Base-by-base conservation (phyloP, 2,113 vertebrate species). In the Actenoides lindsayi region DNA sequence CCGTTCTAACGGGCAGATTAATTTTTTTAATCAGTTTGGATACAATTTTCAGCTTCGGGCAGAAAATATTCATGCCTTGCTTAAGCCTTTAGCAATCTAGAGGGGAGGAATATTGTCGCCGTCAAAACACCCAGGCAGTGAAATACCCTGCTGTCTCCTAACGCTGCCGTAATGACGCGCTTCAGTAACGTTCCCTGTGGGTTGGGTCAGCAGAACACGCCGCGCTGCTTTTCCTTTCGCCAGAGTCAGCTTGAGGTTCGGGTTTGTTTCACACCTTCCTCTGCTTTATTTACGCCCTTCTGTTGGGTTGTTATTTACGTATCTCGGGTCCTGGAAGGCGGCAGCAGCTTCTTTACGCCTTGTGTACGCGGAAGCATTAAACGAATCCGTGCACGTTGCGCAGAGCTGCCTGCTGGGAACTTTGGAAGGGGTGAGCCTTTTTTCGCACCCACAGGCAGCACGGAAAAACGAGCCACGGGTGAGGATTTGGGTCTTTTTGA, bases 311-410 rank as follows among this genome's bases (percentile, higher is more conserved):
- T 63, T 76, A 30, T 60, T 90, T 57, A 64, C 12, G 0, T 31
- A 8, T n/a, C 44, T 18, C 0, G 1, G 65, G 37, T 86, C 77
- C 25, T 41, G 2, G 8, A 46, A 46, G 9, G 10, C 19, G 18
- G 3, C n/a, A 19, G 60, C 80, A 15, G 33, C 67, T 41, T 57
- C 44, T 25, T 23, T 5, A 19, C 4, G 1, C 9, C 0, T 13
- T 4, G 3, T 8, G 39, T 11, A 13, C 1, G 8, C 2, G 2
- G 19, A 37, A 48, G 54, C 68, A 70, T 28, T 28, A 23, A 30
- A 30, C 3, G 2, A 41, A 48, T 80, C 46, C 11, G 13, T 0
- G 2, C 21, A 0, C 0, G 0, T 51, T 37, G 37, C 5, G 30
- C 60, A 44, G 53, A 50, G 37, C 20, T 54, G 10, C 89, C 54